Evolutionary conservation across 2,113 vertebrate species (phyloP).

Genomic region (Chloropsis hardwickii): DNA sequence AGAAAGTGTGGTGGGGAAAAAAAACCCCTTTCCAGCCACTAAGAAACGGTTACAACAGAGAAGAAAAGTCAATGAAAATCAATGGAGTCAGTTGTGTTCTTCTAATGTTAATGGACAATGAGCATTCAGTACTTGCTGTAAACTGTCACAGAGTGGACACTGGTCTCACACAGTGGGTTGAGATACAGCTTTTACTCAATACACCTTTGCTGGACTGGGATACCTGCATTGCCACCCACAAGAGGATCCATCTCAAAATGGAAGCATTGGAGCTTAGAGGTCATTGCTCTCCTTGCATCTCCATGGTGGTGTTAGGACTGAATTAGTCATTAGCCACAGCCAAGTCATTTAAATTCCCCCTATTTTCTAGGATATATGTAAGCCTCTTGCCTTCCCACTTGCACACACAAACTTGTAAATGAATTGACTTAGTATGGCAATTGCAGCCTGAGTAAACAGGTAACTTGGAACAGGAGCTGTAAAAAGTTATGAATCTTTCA

Average conservation of each 20-base stretch:
- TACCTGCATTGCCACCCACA: not conserved
- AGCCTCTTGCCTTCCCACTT: not conserved
- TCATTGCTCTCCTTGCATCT: not conserved
- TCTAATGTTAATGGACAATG: not conserved
- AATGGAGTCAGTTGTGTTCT: not conserved
- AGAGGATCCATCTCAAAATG: not conserved
- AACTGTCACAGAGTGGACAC: not conserved
- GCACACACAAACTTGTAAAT: not conserved
- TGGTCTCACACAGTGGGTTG: not conserved
- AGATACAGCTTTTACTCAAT: not conserved
- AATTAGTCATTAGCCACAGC: not conserved
- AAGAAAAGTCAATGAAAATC: not conserved
- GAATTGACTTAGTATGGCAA: not conserved
- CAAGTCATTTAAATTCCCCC: not conserved
- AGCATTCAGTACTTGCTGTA: not conserved
- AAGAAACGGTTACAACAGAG: not conserved
- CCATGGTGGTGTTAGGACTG: accelerated
- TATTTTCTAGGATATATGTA: not conserved
- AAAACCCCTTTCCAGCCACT: not conserved
- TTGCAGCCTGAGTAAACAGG: not conserved
- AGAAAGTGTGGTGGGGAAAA: not conserved
- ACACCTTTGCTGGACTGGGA: not conserved
- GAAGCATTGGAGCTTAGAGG: not conserved
- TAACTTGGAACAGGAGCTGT: not conserved
- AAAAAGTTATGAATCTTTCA: not conserved